Evolutionary conservation across 2,113 vertebrate species (phyloP), one percentile per base, ranked within the genome.

Genomic region (Oostethus manadensis): DNA sequence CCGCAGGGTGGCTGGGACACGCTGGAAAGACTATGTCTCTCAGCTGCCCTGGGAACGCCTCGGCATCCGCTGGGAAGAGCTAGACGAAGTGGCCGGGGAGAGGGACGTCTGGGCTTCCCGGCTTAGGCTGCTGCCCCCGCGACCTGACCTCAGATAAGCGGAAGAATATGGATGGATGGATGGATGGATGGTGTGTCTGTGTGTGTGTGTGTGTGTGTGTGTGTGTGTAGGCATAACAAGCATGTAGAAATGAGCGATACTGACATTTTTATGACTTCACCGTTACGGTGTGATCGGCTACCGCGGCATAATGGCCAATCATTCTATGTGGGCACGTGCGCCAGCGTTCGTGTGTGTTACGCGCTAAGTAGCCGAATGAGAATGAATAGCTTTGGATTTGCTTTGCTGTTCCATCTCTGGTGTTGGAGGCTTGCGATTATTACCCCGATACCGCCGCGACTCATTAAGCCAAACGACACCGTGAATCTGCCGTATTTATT

Each of bases 291-390:
- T 76, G 68, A 79, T 80, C 68, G 74, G 45, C 70, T 71, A 66
- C 82, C 74, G 73, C 67, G 77, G 48, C 68, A 74, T 74, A 73
- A 85, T 79, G 59, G 71, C 67, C 66, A 74, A 75, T 75, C 64
- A 78, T 59, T 68, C 46, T 66, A 62, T n/a, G 48, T 59, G 56
- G 66, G 50, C 29, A 8, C 66, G 40, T 54, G 51, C 22, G 23
- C 18, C 8, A n/a, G 45, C 18, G n/a, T 26, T 16, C 26, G 42
- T 46, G 55, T 56, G 43, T 60, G 51, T 70, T 60, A 11, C 63
- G 58, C 64, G 56, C 65, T 64, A 79, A 80, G 58, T 40, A 62
- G 62, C 60, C 58, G 67, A 77, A 74, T 76, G 48, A 48, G 26
- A 78, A 77, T 68, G 66, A 78, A 69, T 70, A 74, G 43, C 58